Conservation (phyloP, 2,888 invertebrate genomes). For the Agrochola macilenta region DNA sequence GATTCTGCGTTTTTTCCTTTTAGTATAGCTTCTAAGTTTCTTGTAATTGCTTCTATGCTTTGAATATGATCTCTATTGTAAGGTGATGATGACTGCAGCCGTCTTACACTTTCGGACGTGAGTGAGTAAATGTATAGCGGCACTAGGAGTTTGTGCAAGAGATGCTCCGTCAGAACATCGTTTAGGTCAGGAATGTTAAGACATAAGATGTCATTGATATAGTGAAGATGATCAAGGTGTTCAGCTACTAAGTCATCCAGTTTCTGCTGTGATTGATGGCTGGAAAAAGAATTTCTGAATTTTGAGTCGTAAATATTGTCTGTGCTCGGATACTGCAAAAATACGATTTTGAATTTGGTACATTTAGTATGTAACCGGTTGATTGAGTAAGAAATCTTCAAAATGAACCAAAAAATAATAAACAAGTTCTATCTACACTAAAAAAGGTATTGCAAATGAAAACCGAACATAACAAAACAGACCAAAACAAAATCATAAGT, state of each 20-base stretch:
- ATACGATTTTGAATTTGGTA: conserved; percentile 60
- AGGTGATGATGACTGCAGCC: conserved; percentile 78
- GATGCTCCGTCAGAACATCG: conserved; percentile 97
- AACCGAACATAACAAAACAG: conserved; percentile 61
- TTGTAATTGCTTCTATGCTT: conserved; percentile 91
- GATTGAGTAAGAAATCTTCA: background rate
- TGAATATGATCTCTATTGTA: conserved; percentile 86
- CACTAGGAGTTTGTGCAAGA: conserved; percentile 97
- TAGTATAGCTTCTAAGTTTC: conserved; percentile 92
- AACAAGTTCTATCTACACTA: background rate
- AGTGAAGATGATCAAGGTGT: conserved; percentile 99
- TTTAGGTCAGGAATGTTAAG: conserved; percentile 98
- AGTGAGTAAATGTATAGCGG: conserved; percentile 98
- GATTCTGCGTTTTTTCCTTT: conserved; percentile 90
- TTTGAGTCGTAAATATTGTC: conserved; percentile 56
- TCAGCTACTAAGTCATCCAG: conserved; percentile 98
- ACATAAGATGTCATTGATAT: conserved; percentile 98
- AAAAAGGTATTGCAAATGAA: conserved; percentile 14
- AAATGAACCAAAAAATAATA: conserved; percentile 9
- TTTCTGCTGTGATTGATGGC: conserved; percentile 97
- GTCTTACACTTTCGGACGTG: conserved; percentile 85
- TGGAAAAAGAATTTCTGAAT: conserved; percentile 83
- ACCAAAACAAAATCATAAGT: conserved; percentile 57
- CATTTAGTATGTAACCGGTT: conserved; percentile 57
- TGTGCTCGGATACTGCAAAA: conserved; percentile 39